Evolutionary conservation across 2,888 invertebrate genomes (phyloP), one percentile per base, ranked within the genome.

Genomic region (Drosophila parthenogenetica): DNA sequence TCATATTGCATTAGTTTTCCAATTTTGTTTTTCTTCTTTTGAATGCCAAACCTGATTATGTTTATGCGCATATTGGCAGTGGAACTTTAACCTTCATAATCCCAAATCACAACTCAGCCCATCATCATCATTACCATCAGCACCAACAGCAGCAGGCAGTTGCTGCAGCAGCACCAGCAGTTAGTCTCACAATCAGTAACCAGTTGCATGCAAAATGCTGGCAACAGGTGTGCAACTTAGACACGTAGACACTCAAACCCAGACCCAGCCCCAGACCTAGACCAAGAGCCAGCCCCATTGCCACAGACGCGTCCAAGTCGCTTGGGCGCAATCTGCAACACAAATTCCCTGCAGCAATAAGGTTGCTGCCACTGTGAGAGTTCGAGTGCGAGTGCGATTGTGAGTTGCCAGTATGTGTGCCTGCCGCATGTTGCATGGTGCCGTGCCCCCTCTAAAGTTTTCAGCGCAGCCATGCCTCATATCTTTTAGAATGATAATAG

Each of bases 161-260:
- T 55, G 11, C 63, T 53, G 50, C 63, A 46, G 8, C 57, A 39
- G 14, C 48, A 55, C 1, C 40, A 37, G 3, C 57, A 69, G 64
- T 53, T 67, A 50, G 60, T 51, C 57, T 43, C 57, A 77, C 53
- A 63, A 64, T 64, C 79, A 61, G 75, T 74, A 87, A 82, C 86
- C 73, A 85, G 89, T 89, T 85, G 85, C 89, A 86, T 86, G 85
- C 86, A 89, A 85, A 89, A 81, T 87, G 80, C 50, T 65, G 66
- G 85, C 89, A 85, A 86, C 85, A 86, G 85, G 85, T 86, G 85
- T 85, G 88, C 89, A 67, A 66, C 74, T 68, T 78, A 75, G 68
- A 75, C 62, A 75, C 55, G 49, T 48, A 59, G 67, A 60, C 62
- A 75, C 55, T 49, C 51, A 59, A 64, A 60, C 69, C 55, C 64